Conservation (phyloP, 1,140 invertebrate genomes). For the Tetraneura akinire region DNA sequence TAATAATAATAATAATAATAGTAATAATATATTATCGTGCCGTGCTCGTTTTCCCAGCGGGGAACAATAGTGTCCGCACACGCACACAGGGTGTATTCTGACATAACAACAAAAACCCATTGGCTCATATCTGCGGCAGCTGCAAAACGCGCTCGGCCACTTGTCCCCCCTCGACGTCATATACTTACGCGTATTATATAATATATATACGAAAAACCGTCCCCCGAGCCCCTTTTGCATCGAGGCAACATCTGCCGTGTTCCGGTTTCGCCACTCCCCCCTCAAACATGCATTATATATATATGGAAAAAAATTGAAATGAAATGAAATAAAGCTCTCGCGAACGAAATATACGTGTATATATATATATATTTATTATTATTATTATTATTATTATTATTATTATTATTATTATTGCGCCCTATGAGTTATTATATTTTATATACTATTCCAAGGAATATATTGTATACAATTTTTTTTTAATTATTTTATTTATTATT, state of each 20-base stretch:
- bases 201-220: constrained; percentile 19
- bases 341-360: background rate
- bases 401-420: too few relatives aligned
- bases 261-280: constrained; percentile 39
- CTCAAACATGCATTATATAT: background rate
- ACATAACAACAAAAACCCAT: constrained; percentile 50
- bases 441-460: too few relatives aligned
- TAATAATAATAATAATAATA: too few relatives aligned
- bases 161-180: constrained; percentile 25
- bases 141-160: constrained; percentile 41
- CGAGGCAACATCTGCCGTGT: constrained; percentile 43
- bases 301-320: background rate
- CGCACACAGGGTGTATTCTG: constrained; percentile 24
- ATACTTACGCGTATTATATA: background rate
- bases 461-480: too few relatives aligned
- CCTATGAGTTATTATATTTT: too few relatives aligned
- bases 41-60: constrained; percentile 26
- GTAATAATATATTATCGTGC: too few relatives aligned
- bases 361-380: constrained; percentile 6
- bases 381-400: too few relatives aligned
- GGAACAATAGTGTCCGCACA: constrained; percentile 33
- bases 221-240: background rate
- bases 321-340: background rate
- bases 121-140: constrained; percentile 41
- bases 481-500: constrained; percentile 57